phyloP scores from a whole-genome alignment of 2,113 vertebrate genomes.

The Melanocharis versteri region DNA sequence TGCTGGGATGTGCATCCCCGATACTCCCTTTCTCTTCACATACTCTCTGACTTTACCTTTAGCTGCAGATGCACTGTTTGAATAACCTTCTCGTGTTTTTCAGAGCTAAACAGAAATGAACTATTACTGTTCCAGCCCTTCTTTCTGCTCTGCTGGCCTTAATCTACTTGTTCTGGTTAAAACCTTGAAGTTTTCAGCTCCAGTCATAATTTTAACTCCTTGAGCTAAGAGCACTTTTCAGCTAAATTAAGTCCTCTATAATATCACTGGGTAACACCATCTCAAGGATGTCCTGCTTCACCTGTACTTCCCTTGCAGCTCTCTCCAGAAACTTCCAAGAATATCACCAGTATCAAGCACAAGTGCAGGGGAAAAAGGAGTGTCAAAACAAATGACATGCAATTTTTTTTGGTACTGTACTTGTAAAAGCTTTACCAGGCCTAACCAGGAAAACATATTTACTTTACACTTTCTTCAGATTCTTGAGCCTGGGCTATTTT shows the following conservation, averaged over 20 bases:
- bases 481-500: not conserved
- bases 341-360: not conserved
- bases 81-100: not conserved
- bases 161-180: not conserved
- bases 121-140: not conserved
- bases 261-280: not conserved
- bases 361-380: not conserved
- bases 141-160: not conserved
- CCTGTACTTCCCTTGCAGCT: not conserved
- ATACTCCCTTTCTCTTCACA: not conserved
- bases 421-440: not conserved
- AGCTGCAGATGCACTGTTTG: not conserved
- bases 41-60: rapidly evolving
- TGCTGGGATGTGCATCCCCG: not conserved
- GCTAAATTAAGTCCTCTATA: not conserved
- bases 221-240: not conserved
- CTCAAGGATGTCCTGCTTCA: not conserved
- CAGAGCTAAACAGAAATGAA: not conserved
- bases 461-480: not conserved
- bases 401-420: not conserved
- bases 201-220: not conserved
- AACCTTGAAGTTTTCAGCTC: not conserved
- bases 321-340: not conserved
- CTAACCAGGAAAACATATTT: not conserved
- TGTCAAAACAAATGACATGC: not conserved